These are phyloP conservation scores for Schizopygopsis pylzovi DNA, from an alignment of 2,797 vertebrate species.

Conservation along the genomic window DNA sequence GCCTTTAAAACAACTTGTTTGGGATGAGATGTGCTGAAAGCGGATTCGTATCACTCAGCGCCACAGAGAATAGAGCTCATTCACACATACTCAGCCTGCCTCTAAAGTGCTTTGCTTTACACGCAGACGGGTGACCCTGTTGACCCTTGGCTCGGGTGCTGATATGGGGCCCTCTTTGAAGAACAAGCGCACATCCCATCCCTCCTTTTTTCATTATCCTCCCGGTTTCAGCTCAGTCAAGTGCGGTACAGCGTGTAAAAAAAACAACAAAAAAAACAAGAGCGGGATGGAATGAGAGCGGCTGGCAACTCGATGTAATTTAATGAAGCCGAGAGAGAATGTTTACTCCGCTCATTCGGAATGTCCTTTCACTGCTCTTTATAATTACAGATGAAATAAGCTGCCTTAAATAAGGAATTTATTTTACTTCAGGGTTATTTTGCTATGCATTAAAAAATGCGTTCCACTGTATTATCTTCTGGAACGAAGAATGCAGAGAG, in stretches of 20 bases:
- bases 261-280: conserved; percentile 2
- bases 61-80: conserved; percentile 2
- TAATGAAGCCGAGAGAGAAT: conserved; percentile 61
- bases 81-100: conserved; percentile 31
- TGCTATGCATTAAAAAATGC: conserved; percentile 54
- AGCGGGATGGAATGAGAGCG: conserved; percentile 26
- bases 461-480: conserved; percentile 53
- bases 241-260: conserved; percentile 49
- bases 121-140: conserved; percentile 51
- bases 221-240: conserved; percentile 53
- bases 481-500: conserved; percentile 30
- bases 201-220: conserved; percentile 57
- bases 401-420: conserved; percentile 54
- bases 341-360: conserved; percentile 57
- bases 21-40: conserved; percentile 38
- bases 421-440: conserved; percentile 58
- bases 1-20: neutral
- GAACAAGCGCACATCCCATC: conserved; percentile 33
- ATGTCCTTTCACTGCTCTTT: conserved; percentile 60
- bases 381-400: conserved; percentile 67
- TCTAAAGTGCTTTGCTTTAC: conserved; percentile 50
- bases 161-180: conserved; percentile 46
- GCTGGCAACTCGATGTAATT: conserved; percentile 45
- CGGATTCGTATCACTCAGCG: conserved; percentile 35
- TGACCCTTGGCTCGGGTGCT: conserved; percentile 27